Conservation (phyloP, 2,113 vertebrate species). For the Sminthopsis crassicaudata region DNA sequence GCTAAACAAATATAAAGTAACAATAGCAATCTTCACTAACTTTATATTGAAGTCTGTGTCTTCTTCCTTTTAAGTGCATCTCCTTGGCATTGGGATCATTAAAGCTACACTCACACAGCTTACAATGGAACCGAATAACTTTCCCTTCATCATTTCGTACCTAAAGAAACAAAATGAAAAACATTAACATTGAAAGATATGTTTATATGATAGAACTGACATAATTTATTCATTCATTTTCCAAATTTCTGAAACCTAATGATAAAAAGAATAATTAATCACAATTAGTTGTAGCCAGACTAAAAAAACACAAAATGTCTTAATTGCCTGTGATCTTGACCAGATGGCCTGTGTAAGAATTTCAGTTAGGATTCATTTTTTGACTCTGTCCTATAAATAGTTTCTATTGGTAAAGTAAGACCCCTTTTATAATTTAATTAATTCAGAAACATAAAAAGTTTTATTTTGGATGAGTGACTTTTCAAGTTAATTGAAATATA, state of each 20-base stretch:
- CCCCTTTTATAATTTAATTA: conserved; percentile 35
- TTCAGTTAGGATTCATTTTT: conserved; percentile 23
- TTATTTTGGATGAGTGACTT: not conserved
- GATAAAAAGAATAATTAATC: not conserved
- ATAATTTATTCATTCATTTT: conserved; percentile 34
- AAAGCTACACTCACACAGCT: conserved; percentile 98
- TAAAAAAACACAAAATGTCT: not conserved
- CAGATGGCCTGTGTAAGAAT: conserved; percentile 2
- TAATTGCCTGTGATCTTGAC: not conserved
- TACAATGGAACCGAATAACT: conserved; percentile 98
- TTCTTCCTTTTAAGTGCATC: conserved; percentile 96
- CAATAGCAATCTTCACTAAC: conserved; percentile 79
- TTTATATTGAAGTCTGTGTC: conserved; percentile 98
- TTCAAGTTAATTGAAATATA: conserved; percentile 35
- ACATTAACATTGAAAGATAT: conserved; percentile 12
- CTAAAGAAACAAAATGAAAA: conserved; percentile 79
- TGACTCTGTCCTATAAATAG: not conserved
- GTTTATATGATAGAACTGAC: conserved; percentile 2
- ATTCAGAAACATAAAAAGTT: not conserved
- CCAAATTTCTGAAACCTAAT: not conserved
- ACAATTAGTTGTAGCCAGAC: not conserved
- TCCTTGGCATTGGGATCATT: conserved; percentile 99
- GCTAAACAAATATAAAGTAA: not conserved
- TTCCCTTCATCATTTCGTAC: conserved; percentile 99
- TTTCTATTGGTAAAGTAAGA: not conserved